Percentiles rank a stretch among this genome's conserved stretches.
Evolutionary conservation across 2,797 vertebrate species (phyloP).

Genomic region (Siniperca undulata): DNA sequence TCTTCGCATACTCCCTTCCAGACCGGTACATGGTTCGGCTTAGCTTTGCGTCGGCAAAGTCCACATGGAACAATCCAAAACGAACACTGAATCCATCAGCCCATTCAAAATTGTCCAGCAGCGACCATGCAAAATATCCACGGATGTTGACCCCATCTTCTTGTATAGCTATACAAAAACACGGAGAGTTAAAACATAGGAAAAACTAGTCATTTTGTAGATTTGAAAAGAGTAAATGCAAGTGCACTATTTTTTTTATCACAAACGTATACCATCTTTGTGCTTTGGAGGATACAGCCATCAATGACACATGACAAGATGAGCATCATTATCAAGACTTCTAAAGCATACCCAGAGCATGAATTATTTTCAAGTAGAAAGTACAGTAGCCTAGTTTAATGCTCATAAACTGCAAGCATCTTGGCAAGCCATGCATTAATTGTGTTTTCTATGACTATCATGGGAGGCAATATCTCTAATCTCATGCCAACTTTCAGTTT

Average conservation of each 20-base stretch:
- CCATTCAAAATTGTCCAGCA: constrained; percentile 92
- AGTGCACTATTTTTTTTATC: not conserved
- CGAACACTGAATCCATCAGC: constrained; percentile 80
- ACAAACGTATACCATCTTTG: no score
- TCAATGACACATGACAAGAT: constrained; percentile 24
- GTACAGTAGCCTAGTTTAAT: not conserved
- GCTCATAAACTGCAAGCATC: constrained; percentile 2
- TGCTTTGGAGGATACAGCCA: not conserved
- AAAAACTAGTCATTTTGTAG: not conserved
- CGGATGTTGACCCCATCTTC: constrained; percentile 81
- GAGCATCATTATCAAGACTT: constrained; percentile 20
- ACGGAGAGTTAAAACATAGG: constrained; percentile 29
- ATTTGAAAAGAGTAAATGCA: constrained; percentile 5
- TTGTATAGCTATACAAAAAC: constrained; percentile 72
- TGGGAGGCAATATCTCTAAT: not conserved
- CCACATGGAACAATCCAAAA: constrained; percentile 90
- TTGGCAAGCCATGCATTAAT: not conserved
- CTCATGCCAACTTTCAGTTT: not conserved
- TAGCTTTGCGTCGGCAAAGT: constrained; percentile 81
- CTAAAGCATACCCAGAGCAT: not conserved
- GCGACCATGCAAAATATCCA: constrained; percentile 87
- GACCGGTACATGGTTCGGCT: constrained; percentile 84
- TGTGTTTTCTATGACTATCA: not conserved
- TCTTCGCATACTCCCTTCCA: constrained; percentile 85
- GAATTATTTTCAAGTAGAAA: constrained; percentile 1